phyloP scores from a whole-genome alignment of 1,140 invertebrate genomes.

The Apis cerana region DNA sequence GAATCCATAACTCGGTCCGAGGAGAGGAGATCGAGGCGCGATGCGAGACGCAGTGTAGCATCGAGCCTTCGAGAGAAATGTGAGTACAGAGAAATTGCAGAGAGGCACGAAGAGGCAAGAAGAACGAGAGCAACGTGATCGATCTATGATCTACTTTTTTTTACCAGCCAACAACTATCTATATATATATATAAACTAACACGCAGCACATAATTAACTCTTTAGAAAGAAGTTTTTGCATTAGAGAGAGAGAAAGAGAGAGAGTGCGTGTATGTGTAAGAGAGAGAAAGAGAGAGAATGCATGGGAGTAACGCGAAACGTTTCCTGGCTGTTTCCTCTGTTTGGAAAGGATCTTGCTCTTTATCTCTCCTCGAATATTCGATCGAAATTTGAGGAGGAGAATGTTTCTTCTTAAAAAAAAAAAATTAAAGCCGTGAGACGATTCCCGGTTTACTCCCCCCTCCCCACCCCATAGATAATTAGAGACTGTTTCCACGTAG shows the following conservation, averaged over 20 bases:
- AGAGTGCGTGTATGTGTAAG: too few species aligned
- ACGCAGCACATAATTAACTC: conserved; percentile 51
- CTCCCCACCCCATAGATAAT: conserved; percentile 39
- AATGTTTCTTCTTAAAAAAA: too few species aligned
- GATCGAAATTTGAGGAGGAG: too few species aligned
- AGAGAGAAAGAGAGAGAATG: too few species aligned
- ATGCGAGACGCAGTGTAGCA: conserved; percentile 30
- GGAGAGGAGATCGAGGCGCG: conserved; percentile 29
- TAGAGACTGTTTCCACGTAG: conserved; percentile 64
- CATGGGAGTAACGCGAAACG: too few species aligned
- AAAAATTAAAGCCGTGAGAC: conserved; percentile 27
- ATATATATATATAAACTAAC: conserved; percentile 12
- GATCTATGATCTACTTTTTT: neutral
- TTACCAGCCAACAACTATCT: conserved; percentile 28
- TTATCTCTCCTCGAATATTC: too few species aligned
- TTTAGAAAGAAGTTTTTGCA: conserved; percentile 55
- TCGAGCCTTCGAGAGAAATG: conserved; percentile 74
- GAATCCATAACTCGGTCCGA: neutral
- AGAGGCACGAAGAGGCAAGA: conserved; percentile 47
- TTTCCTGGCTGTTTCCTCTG: too few species aligned
- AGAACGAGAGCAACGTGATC: conserved; percentile 33
- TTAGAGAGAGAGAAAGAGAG: conserved; percentile 41
- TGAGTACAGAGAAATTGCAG: conserved; percentile 64
- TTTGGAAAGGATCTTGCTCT: too few species aligned
- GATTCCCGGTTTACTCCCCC: conserved; percentile 4